These are phyloP conservation scores for Apodemia duryi DNA, from an alignment of 2,888 invertebrate genomes.

Conservation along the genomic window DNA sequence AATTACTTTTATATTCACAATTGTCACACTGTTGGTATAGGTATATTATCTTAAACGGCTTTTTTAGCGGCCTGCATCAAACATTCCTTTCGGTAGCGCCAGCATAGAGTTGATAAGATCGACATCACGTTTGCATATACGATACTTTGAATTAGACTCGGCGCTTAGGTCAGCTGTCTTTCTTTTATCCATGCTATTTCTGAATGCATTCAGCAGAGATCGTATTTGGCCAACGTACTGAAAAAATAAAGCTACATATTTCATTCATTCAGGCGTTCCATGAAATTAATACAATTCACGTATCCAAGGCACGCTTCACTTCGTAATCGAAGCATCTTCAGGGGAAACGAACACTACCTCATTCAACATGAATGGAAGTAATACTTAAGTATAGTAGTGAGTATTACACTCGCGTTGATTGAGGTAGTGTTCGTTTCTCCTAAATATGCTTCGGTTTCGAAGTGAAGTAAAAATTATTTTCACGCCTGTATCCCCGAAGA, in stretches of 20 bases:
- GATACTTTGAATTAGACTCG: constrained; percentile 48
- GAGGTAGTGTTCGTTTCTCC: too few species aligned
- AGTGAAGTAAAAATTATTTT: too few species aligned
- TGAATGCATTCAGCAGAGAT: constrained; percentile 49
- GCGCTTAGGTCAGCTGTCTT: constrained; percentile 40
- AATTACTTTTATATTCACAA: background rate
- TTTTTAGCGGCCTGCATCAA: constrained; percentile 83
- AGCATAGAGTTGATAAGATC: constrained; percentile 87
- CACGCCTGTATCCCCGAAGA: too few species aligned
- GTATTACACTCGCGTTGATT: too few species aligned
- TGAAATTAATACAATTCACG: too few species aligned
- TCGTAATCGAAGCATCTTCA: too few species aligned
- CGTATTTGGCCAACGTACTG: constrained; percentile 44
- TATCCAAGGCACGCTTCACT: too few species aligned
- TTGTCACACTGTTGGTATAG: background rate
- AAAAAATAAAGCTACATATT: constrained; percentile 15
- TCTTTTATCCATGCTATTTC: constrained; percentile 35
- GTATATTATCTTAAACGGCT: background rate
- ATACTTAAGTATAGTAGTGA: too few species aligned
- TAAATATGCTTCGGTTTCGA: too few species aligned
- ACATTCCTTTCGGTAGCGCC: constrained; percentile 86
- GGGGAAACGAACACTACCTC: too few species aligned
- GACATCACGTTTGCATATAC: constrained; percentile 82
- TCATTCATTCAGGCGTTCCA: too few species aligned
- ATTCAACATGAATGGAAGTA: too few species aligned